These are phyloP conservation scores for Brachionus koreanus DNA, from an alignment of 1,140 invertebrate species.

Conservation along the genomic window DNA sequence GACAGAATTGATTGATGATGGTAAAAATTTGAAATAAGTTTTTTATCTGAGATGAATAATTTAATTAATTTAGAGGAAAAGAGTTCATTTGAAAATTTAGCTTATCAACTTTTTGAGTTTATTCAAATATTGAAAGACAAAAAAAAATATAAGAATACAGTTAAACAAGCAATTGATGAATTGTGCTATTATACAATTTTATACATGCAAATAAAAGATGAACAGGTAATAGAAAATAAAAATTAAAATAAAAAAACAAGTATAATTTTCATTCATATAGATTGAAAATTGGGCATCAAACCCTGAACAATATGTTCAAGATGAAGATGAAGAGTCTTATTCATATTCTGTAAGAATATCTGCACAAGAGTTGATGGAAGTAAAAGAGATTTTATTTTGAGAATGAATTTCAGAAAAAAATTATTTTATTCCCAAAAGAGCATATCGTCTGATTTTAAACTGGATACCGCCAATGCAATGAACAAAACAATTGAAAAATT, in stretches of 20 bases:
- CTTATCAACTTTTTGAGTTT: slow-evolving; percentile 75
- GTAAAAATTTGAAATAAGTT: neutral
- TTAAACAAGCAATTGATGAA: slow-evolving; percentile 68
- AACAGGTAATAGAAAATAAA: slow-evolving; percentile 61
- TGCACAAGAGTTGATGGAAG: slow-evolving; percentile 68
- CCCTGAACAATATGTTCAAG: slow-evolving; percentile 72
- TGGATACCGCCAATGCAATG: slow-evolving; percentile 64
- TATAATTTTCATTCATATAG: slow-evolving; percentile 51
- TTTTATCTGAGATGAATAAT: neutral
- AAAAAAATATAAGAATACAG: slow-evolving; percentile 63
- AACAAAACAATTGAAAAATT: slow-evolving; percentile 61
- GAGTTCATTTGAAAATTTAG: slow-evolving; percentile 69
- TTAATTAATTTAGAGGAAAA: slow-evolving; percentile 63
- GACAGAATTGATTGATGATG: neutral
- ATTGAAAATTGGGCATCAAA: slow-evolving; percentile 67
- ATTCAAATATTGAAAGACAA: slow-evolving; percentile 67
- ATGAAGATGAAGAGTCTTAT: slow-evolving; percentile 70
- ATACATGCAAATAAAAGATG: slow-evolving; percentile 74
- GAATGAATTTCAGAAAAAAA: slow-evolving; percentile 44
- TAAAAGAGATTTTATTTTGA: slow-evolving; percentile 48
- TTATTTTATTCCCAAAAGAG: slow-evolving; percentile 37
- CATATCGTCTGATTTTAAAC: slow-evolving; percentile 64
- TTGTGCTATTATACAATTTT: slow-evolving; percentile 71
- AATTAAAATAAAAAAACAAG: neutral
- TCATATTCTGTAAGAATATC: slow-evolving; percentile 72